Conservation (phyloP, 1,140 invertebrate genomes). For the Drosophila hydei region DNA sequence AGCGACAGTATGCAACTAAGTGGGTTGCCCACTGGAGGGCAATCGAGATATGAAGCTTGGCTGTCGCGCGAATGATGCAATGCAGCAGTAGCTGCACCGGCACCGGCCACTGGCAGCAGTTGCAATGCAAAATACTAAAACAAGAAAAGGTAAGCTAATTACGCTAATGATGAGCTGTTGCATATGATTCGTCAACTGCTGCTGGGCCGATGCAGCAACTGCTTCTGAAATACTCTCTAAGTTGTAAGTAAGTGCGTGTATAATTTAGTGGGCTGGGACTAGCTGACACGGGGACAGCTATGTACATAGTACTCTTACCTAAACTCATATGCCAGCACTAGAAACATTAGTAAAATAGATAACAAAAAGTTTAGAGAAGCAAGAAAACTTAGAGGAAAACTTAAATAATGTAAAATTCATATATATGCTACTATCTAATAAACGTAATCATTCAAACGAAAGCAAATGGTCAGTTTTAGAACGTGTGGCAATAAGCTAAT, state of each 20-base stretch:
- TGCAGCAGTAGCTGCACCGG: conserved; percentile 42
- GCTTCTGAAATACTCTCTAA: conserved; percentile 48
- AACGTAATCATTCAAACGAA: background rate
- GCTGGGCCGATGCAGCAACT: conserved; percentile 15
- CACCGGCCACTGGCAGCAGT: conserved; percentile 11
- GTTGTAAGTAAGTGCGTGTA: conserved; percentile 73
- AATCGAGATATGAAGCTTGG: conserved; percentile 44
- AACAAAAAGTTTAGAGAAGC: background rate
- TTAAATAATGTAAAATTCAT: conserved; percentile 14
- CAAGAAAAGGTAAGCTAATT: conserved; percentile 53
- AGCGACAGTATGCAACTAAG: conserved; percentile 42
- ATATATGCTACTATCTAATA: background rate
- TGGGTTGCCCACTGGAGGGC: conserved; percentile 36
- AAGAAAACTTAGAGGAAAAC: conserved; percentile 24
- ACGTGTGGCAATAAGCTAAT: too few relatives aligned
- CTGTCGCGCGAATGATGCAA: conserved; percentile 53
- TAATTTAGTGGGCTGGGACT: conserved; percentile 71
- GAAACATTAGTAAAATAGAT: conserved; percentile 42
- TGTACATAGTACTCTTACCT: conserved; percentile 65
- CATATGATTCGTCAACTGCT: background rate
- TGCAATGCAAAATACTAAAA: conserved; percentile 39
- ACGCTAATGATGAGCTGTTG: conserved; percentile 59
- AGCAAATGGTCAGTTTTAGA: too few relatives aligned
- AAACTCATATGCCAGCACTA: conserved; percentile 45
- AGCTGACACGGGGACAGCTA: conserved; percentile 52